Base-by-base conservation (phyloP, 1,140 invertebrate species). In the Brachionus calyciflorus region DNA sequence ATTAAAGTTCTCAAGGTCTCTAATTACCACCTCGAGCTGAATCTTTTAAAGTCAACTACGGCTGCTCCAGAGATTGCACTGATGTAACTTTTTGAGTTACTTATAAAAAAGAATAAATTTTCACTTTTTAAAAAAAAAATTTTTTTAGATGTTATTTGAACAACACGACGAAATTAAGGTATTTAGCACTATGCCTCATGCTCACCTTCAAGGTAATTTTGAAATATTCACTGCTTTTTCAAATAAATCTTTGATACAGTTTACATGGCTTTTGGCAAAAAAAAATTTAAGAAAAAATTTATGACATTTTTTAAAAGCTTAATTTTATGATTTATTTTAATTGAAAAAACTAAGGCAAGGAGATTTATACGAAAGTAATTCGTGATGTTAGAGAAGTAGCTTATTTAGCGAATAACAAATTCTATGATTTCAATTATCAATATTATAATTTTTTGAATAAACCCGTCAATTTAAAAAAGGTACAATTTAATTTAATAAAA, bases 381-480 rank as follows among this genome's bases (percentile, higher is more conserved):
- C 44, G 69, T 14, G 46, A 73, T 55, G 69, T 44, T 37, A 73
- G 51, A 51, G 69, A 73, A 55, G 14, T 51, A 7, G 69, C 44
- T 12, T 55, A 51, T 55, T 33, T 73, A 12, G 51, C 69, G 0
- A 55, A 51, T 28, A 73, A 73, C 51, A 49, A 49, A 55, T 73
- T 51, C 28, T 73, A 51, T 41, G 46, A 51, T 26, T 73, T 73
- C 41, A 73, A 73, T 12, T 51, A 73, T 55, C 69, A 73, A 73
- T 51, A 53, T 40, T 51, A 40, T 4, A 73, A 73, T 41, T 73
- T 73, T 55, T 73, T 73, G 28, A 19, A 14, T 9, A 55, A 73
- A 21, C 69, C 69, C n/a, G 69, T 73, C 21, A 30, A n/a, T 2
- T 24, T 73, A 14, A 51, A 37, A 49, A 73, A 73, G 21, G 69